Base-by-base conservation (phyloP, 2,797 vertebrate genomes). In the Ctenochaetus hawaiiensis region DNA sequence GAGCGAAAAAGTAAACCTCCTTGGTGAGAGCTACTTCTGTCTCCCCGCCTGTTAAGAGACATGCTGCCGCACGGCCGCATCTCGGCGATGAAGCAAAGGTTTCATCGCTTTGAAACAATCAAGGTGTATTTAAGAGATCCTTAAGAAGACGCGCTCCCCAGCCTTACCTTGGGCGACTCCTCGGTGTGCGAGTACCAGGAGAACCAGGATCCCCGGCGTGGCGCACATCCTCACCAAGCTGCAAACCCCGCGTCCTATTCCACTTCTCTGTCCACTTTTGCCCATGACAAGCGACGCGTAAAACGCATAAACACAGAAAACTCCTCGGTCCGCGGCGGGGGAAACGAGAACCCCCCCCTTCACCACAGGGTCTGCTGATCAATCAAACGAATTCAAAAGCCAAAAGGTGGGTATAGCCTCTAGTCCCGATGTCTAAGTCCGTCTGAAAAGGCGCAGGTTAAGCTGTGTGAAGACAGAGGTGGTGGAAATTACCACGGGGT, bases 121-220 rank as follows among this genome's bases (percentile, higher is more conserved):
- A 48, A 85, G 71, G 82, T 75, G 72, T 13, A 20, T 66, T 54
- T 4, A 43, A 30, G 67, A 65, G 51, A 57, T 43, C 11, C 14
- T 45, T 3, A 13, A 63, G 53, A 67, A 74, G 56, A 72, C 22
- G 59, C 73, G 44, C 80, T 68, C 49, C 73, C 62, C 37, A 16
- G 59, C 3, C 94, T 96, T 96, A 97, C 96, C 96, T 96, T 96
- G 96, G 51, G 95, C 93, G 8, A 95, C 92, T 72, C 95, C 96
- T 48, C 94, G 83, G 84, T 94, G 93, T 77, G 91, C 88, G 77
- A 96, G 94, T 59, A 95, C 89, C 88, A 97, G 94, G 72, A 98
- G 93, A 18, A 90, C 7, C 79, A 96, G 94, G 92, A 96, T 91
- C 72, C 95, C 95, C 92, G 96, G 96, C 83, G 96, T 85, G 87